Evolutionary conservation across 2,888 invertebrate species (phyloP).

Genomic region (Aphidoletes aphidimyza): DNA sequence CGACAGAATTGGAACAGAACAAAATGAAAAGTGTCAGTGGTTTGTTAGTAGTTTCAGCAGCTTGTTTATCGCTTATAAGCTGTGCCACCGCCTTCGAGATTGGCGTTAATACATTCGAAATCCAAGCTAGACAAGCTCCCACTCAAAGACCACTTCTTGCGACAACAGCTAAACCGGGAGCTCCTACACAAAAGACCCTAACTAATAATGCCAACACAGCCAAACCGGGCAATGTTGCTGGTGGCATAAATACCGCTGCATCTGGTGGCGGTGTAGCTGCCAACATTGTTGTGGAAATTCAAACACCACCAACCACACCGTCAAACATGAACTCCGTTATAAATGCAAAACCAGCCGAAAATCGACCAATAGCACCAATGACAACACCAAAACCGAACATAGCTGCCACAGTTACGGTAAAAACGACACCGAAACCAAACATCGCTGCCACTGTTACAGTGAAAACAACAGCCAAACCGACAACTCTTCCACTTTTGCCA

Average conservation of each 20-base stretch:
- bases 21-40: not conserved
- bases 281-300: conserved; percentile 10
- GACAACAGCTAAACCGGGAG: too few species aligned
- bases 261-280: not conserved
- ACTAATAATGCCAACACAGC: not conserved
- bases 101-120: too few species aligned
- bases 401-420: too few species aligned
- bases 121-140: not conserved
- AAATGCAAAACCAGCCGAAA: not conserved
- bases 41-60: not conserved
- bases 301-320: not conserved
- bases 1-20: not conserved
- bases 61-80: not conserved
- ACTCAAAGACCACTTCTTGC: not conserved
- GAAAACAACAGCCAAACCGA: too few species aligned
- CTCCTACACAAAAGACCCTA: too few species aligned
- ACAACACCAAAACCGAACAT: too few species aligned
- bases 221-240: not conserved
- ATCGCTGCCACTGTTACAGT: too few species aligned
- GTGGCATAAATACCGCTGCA: not conserved
- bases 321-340: not conserved
- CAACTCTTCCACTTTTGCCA: not conserved
- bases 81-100: too few species aligned
- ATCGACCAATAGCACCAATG: not conserved
- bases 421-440: too few species aligned